Evolutionary conservation across 1,140 invertebrate species (phyloP), one percentile per base, ranked within the genome.

Genomic region (Pseudobourletiella spinata): DNA sequence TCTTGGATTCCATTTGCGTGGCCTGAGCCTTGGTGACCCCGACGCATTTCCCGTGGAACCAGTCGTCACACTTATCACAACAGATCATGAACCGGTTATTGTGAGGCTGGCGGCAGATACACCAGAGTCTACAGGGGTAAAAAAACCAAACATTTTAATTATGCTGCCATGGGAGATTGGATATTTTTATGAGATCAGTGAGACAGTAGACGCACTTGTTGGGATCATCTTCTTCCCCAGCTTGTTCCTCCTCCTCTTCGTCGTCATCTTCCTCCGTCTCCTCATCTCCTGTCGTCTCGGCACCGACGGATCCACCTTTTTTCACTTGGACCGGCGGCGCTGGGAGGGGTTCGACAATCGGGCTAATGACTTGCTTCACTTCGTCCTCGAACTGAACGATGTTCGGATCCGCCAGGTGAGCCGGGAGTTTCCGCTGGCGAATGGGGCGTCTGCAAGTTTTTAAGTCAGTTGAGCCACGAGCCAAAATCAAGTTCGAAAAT

Each of bases 51-150:
- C 94, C 94, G 76, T 98, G 95, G 73, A 91, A 98, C 94, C 94
- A 98, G 71, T 96, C 91, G 74, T 95, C 88, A 76, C 94, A 98
- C 1, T 83, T 82, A 75, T 98, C 95, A 75, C 95, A 98, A 73
- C 91, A 93, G 72, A 98, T 97, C 95, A 98, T 98, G 74, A 97
- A 97, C 29, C 91, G 82, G 77, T 95, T 94, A 71, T 94, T 92
- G 74, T 97, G 91, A 0, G 93, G 94, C 71, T 92, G 88, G 70
- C 87, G 85, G 74, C 94, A 98, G 71, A 96, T 89, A 75, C 94
- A 98, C 91, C 93, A 97, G 24, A 96, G 77, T 76, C 88, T 68
- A 46, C 14, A 61, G 56, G 26, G 30, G 6, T 58, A 28, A 56
- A 54, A 25, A 39, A 39, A 2, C 25, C 1, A 30, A 54, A 32